Evolutionary conservation across 37 sponge, comb jelly and placozoan genomes (phyloP).

Genomic region (Agelas oroides): DNA sequence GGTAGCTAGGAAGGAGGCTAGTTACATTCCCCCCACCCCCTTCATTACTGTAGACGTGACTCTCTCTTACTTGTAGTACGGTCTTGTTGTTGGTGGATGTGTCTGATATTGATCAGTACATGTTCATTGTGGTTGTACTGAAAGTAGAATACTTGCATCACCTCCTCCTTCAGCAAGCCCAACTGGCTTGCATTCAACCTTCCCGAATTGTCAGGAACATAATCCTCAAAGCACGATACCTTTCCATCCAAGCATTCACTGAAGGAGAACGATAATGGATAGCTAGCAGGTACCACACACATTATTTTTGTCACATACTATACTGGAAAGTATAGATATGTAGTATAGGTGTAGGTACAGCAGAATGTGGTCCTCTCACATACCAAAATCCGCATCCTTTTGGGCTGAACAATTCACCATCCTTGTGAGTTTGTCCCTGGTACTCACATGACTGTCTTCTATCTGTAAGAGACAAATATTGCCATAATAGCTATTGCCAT

Average conservation of each 20-base stretch:
- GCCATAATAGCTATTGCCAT: background rate
- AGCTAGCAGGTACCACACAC: too few relatives aligned
- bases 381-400: conserved; percentile 53
- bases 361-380: too few relatives aligned
- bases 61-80: background rate
- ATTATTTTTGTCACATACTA: too few relatives aligned
- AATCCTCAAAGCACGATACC: conserved; percentile 21
- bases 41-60: too few relatives aligned
- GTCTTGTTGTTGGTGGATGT: conserved; percentile 7
- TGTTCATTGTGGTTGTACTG: conserved; percentile 23
- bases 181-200: conserved; percentile 10
- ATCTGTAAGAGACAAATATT: conserved; percentile 7
- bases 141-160: conserved; percentile 7
- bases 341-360: too few relatives aligned
- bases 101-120: conserved; percentile 21
- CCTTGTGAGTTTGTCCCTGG: background rate
- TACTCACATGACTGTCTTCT: conserved; percentile 1
- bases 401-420: background rate
- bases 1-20: too few relatives aligned
- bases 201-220: background rate
- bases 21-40: too few relatives aligned
- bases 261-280: background rate
- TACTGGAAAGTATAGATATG: too few relatives aligned
- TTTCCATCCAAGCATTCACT: conserved; percentile 50
- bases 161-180: background rate